Percentiles rank a stretch among this genome's conserved stretches.
Conservation (phyloP, 1,140 invertebrate genomes). For the Cotesia chilonis region DNA sequence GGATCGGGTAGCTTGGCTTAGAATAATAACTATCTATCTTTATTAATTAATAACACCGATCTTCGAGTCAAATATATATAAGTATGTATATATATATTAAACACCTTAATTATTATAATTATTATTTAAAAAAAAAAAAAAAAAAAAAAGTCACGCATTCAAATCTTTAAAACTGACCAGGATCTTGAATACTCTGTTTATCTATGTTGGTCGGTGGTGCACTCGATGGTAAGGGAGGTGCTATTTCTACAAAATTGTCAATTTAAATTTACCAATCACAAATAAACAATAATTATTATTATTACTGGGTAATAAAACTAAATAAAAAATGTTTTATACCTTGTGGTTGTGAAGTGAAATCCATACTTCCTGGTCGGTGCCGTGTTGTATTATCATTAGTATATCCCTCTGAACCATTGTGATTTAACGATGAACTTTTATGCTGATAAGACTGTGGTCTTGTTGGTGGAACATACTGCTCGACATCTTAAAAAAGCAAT, state of each 20-base stretch:
- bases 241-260: constrained; percentile 61
- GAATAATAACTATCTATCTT: too few relatives aligned
- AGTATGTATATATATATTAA: too few relatives aligned
- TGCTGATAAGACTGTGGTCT: constrained; percentile 58
- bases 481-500: constrained; percentile 46
- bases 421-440: constrained; percentile 53
- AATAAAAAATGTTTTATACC: constrained; percentile 44
- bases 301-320: not conserved
- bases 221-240: constrained; percentile 62
- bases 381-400: constrained; percentile 47
- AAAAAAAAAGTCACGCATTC: not conserved
- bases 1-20: too few relatives aligned
- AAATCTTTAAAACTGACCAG: constrained; percentile 52
- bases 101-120: too few relatives aligned
- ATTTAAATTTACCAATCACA: not conserved
- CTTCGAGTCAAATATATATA: too few relatives aligned
- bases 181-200: constrained; percentile 59
- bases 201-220: constrained; percentile 58
- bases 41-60: too few relatives aligned
- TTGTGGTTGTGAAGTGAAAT: constrained; percentile 54
- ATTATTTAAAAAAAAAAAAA: constrained; percentile 3
- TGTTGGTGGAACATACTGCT: constrained; percentile 50
- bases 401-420: constrained; percentile 63
- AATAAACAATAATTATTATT: not conserved
- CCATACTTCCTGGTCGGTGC: constrained; percentile 55